These are phyloP conservation scores for Eurystomus glaucurus DNA, from an alignment of 2,797 vertebrate genomes.

Conservation along the genomic window DNA sequence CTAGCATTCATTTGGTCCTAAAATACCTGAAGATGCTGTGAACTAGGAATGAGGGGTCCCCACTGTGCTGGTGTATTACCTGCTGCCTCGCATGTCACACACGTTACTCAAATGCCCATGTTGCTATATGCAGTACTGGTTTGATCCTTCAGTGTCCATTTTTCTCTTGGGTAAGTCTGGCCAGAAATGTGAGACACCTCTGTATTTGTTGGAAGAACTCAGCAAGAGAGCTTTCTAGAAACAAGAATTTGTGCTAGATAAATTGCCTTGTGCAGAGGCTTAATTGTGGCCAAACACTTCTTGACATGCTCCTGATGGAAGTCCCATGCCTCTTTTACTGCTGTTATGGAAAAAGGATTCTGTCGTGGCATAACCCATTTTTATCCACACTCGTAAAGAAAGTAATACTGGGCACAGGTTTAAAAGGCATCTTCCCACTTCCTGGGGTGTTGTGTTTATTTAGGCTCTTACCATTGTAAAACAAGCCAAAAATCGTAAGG, in stretches of 20 bases:
- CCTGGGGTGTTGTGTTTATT: background rate
- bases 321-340: background rate
- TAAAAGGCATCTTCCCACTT: background rate
- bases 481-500: background rate
- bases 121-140: background rate
- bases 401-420: background rate
- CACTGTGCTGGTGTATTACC: rapidly evolving
- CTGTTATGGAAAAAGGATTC: background rate
- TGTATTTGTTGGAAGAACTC: background rate
- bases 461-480: background rate
- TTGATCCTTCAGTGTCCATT: background rate
- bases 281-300: background rate
- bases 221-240: background rate
- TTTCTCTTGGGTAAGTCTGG: background rate
- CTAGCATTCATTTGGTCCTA: background rate
- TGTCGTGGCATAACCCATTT: background rate
- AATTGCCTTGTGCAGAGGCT: background rate
- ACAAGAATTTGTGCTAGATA: background rate
- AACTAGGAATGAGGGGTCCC: background rate
- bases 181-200: background rate
- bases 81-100: background rate
- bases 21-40: background rate
- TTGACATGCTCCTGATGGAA: background rate
- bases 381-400: background rate
- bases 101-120: background rate